Percentiles rank a stretch among this genome's conserved stretches.
phyloP scores from a whole-genome alignment of 92 coral and sea anemone genomes.

The Actinostola sp. region DNA sequence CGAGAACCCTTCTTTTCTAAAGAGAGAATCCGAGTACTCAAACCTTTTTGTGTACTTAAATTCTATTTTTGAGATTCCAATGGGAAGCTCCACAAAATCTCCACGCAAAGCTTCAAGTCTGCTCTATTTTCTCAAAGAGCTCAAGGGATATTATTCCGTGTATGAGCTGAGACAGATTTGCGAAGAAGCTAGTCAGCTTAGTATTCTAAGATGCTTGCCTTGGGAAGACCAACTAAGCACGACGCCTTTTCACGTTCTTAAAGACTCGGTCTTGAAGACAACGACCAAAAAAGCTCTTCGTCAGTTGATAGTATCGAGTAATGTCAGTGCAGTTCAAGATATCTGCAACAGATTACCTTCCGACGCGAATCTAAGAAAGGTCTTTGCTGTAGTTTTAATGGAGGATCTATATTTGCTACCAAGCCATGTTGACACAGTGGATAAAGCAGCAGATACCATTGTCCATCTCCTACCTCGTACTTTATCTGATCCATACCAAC shows the following conservation, averaged over 20 bases:
- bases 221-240: slow-evolving; percentile 37
- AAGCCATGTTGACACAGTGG: slow-evolving; percentile 50
- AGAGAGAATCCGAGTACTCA: slow-evolving; percentile 33
- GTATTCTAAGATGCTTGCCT: slow-evolving; percentile 26
- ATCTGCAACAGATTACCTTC: slow-evolving; percentile 1
- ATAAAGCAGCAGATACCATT: slow-evolving; percentile 50
- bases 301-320: slow-evolving; percentile 27
- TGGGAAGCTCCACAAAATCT: not conserved
- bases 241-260: slow-evolving; percentile 7
- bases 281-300: slow-evolving; percentile 11
- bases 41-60: slow-evolving; percentile 59
- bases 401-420: slow-evolving; percentile 61
- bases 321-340: slow-evolving; percentile 15
- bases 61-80: slow-evolving; percentile 43
- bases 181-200: slow-evolving; percentile 39
- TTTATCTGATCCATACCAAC: slow-evolving; percentile 26
- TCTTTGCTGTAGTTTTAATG: slow-evolving; percentile 53
- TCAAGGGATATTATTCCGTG: slow-evolving; percentile 43
- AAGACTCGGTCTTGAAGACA: slow-evolving; percentile 18
- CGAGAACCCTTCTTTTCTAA: slow-evolving; percentile 25
- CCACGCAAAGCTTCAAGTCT: slow-evolving; percentile 45
- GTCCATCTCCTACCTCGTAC: slow-evolving; percentile 35
- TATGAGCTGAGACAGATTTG: slow-evolving; percentile 49
- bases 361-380: slow-evolving; percentile 38
- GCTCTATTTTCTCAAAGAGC: slow-evolving; percentile 68